phyloP scores from a whole-genome alignment of 2,888 invertebrate genomes.

The Lycia hirtaria region DNA sequence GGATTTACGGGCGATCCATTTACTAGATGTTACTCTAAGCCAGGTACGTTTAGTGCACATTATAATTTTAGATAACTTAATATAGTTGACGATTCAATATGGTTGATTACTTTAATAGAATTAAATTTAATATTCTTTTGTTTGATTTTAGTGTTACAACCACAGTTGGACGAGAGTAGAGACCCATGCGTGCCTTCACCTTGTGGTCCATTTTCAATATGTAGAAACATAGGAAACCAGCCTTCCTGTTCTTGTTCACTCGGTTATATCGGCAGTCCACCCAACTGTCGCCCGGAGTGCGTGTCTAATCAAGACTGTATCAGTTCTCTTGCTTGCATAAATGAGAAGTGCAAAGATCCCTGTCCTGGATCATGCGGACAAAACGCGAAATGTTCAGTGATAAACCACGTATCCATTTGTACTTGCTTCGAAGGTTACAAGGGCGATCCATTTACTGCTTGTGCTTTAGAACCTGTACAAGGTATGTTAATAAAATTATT shows the following conservation, averaged over 20 bases:
- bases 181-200: slow-evolving; percentile 89
- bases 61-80: not conserved
- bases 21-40: slow-evolving; percentile 86
- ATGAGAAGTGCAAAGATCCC: slow-evolving; percentile 88
- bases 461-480: slow-evolving; percentile 63
- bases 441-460: slow-evolving; percentile 87
- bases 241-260: slow-evolving; percentile 87
- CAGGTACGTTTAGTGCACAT: slow-evolving; percentile 60
- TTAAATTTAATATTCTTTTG: not conserved
- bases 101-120: no score
- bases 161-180: slow-evolving; percentile 65
- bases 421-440: slow-evolving; percentile 84
- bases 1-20: slow-evolving; percentile 88
- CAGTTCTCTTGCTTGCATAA: slow-evolving; percentile 87
- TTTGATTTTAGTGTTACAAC: slow-evolving; percentile 57
- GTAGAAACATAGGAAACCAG: slow-evolving; percentile 82
- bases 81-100: no score
- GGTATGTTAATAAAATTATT: slow-evolving; percentile 51
- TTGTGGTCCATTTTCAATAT: slow-evolving; percentile 87
- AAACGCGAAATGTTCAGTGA: slow-evolving; percentile 84
- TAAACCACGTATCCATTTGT: slow-evolving; percentile 88
- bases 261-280: slow-evolving; percentile 87
- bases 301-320: slow-evolving; percentile 88
- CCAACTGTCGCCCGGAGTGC: slow-evolving; percentile 89
- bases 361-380: slow-evolving; percentile 89